Evolutionary conservation across 2,888 invertebrate species (phyloP).

Genomic region (Phalera bucephala): DNA sequence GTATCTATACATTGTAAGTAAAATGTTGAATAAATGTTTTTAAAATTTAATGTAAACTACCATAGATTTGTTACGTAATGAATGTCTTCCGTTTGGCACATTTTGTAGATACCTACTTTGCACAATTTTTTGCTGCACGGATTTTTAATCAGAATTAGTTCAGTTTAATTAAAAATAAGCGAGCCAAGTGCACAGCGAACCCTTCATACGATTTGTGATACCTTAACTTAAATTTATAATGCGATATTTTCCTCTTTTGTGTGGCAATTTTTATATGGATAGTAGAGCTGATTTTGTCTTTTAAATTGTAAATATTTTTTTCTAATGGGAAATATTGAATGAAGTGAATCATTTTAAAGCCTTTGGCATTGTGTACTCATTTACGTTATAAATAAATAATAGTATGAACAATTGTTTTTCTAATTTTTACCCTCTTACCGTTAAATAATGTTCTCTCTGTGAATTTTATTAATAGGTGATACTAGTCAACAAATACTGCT

Average conservation of each 20-base stretch:
- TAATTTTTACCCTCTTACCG: constrained; percentile 32
- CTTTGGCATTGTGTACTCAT: constrained; percentile 84
- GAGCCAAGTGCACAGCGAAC: constrained; percentile 78
- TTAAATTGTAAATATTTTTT: constrained; percentile 79
- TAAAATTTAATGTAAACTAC: constrained; percentile 80
- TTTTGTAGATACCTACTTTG: constrained; percentile 70
- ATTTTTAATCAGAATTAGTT: constrained; percentile 40
- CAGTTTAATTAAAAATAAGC: constrained; percentile 43
- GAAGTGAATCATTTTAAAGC: constrained; percentile 80
- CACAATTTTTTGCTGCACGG: constrained; percentile 73
- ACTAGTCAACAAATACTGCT: too few relatives aligned
- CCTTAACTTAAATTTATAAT: constrained; percentile 52
- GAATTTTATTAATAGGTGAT: too few relatives aligned
- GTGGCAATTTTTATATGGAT: constrained; percentile 67
- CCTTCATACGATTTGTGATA: constrained; percentile 76
- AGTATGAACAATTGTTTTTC: constrained; percentile 66
- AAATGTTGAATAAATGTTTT: constrained; percentile 75
- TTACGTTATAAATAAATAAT: constrained; percentile 84
- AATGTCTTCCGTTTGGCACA: constrained; percentile 83
- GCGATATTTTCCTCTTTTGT: constrained; percentile 54
- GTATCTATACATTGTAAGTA: constrained; percentile 74
- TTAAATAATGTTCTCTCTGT: too few relatives aligned
- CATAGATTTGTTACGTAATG: constrained; percentile 96
- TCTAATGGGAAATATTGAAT: constrained; percentile 75
- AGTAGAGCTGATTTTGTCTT: constrained; percentile 75